Base-by-base conservation (phyloP, 2,797 vertebrate genomes). In the Peromyscus eremicus region DNA sequence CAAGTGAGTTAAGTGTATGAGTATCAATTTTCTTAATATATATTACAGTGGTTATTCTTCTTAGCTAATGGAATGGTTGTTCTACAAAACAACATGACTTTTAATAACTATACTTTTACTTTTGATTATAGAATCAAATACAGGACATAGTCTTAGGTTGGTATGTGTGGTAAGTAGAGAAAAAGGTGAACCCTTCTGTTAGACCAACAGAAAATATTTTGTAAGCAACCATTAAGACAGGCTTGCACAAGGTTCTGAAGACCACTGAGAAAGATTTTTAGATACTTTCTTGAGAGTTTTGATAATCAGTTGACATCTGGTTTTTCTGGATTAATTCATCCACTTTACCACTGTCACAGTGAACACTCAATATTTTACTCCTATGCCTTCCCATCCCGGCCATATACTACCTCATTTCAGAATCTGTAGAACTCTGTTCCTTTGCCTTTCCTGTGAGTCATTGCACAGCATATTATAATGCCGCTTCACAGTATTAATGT, bases 1-100 rank as follows among this genome's bases (percentile, higher is more conserved):
- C 6, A 93, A 76, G 73, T 82, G 62, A 95, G 29, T 25, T 71
- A 64, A 97, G 32, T n/a, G 40, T 83, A 81, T 89, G 12, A 4
- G 23, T 89, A 76, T 76, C 25, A n/a, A 52, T 86, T 91, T 77
- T 60, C 34, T 25, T 80, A 62, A 80, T 16, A 1, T 5, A 21
- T 91, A 66, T 40, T 49, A 40, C 12, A 57, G 0, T 57, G 66
- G 16, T 81, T 84, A 3, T 91, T 92, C 89, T 64, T 84, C 11
- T 94, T 23, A 80, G 29, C 0, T 73, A 66, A 34, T 52, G 19
- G 92, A 52, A 57, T 79, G 8, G 49, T n/a, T 62, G 0, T 23
- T 40, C 32, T 3, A 40, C 37, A 77, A 92, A 60, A 40, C 8
- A 64, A 64, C 49, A 55, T 57, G n/a, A n/a, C 21, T 25, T 43